A percentile compares a stretch with the other conserved stretches of the same genome.
These are phyloP conservation scores for Aporrectodea caliginosa DNA, from an alignment of 1,140 invertebrate genomes.

Conservation along the genomic window DNA sequence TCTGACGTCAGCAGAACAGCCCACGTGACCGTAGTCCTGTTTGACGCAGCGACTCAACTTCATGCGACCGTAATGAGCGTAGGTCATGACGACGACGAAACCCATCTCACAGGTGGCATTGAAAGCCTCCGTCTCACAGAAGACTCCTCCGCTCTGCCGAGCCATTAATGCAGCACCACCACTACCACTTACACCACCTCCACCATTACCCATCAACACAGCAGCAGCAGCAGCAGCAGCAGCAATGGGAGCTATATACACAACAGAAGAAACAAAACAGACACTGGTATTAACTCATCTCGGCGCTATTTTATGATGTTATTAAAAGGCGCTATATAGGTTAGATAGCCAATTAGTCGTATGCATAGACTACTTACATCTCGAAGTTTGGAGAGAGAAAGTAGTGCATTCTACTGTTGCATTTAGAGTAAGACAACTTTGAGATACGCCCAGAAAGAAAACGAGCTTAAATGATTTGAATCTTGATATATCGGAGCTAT, in stretches of 20 bases:
- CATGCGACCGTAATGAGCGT: slow-evolving; percentile 18
- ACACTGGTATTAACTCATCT: not conserved
- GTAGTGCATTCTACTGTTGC: too few relatives aligned
- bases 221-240: not conserved
- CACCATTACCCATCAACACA: not conserved
- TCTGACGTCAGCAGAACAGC: slow-evolving; percentile 5
- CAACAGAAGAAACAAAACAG: not conserved
- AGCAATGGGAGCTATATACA: not conserved
- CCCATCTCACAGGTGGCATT: slow-evolving; percentile 24
- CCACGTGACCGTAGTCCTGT: slow-evolving; percentile 21
- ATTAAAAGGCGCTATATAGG: too few relatives aligned
- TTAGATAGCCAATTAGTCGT: too few relatives aligned
- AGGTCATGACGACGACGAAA: slow-evolving; percentile 17
- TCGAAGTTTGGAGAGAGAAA: too few relatives aligned
- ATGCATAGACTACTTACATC: too few relatives aligned
- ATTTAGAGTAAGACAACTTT: too few relatives aligned
- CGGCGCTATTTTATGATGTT: not conserved
- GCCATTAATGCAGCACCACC: too few relatives aligned
- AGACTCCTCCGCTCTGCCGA: slow-evolving; percentile 6
- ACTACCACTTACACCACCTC: too few relatives aligned
- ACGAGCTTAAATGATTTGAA: too few relatives aligned
- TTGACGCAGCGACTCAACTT: slow-evolving; percentile 11
- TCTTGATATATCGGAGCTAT: too few relatives aligned
- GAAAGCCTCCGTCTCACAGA: slow-evolving; percentile 29
- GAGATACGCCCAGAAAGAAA: too few relatives aligned